Evolutionary conservation across 2,113 vertebrate species (phyloP).

Genomic region (Machaerirhynchus nigripectus): DNA sequence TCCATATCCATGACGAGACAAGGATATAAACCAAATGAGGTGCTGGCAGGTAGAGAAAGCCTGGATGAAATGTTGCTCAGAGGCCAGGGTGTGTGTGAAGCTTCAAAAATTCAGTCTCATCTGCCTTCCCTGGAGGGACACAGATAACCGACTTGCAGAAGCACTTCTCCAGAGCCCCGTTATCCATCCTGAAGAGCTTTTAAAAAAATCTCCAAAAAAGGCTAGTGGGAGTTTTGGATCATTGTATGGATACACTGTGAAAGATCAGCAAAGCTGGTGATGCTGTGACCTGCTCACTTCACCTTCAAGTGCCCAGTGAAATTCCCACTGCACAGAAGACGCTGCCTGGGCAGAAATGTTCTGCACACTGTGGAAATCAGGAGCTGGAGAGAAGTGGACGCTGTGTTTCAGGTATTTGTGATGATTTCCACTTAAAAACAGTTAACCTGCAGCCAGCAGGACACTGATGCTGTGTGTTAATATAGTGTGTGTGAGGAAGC

Average conservation of each 20-base stretch:
- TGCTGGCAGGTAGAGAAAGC: not conserved
- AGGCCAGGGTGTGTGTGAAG: not conserved
- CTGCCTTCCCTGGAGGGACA: not conserved
- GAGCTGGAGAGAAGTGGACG: not conserved
- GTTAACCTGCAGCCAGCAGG: not conserved
- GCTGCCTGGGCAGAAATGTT: not conserved
- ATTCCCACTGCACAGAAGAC: not conserved
- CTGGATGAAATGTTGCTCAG: not conserved
- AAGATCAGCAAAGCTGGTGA: not conserved
- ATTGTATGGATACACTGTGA: not conserved
- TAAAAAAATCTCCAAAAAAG: not conserved
- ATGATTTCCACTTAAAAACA: not conserved
- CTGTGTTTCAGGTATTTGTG: not conserved
- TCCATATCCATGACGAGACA: not conserved
- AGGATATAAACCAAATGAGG: not conserved
- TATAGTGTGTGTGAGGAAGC: not conserved
- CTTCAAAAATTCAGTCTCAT: not conserved
- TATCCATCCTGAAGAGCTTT: not conserved
- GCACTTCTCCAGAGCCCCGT: rapidly evolving
- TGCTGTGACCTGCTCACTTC: not conserved
- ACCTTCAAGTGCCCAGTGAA: rapidly evolving
- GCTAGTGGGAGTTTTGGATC: not conserved
- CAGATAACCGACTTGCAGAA: rapidly evolving
- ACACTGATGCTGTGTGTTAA: not conserved
- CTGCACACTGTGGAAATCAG: not conserved